These are phyloP conservation scores for Actias luna DNA, from an alignment of 2,888 invertebrate species.

Conservation along the genomic window DNA sequence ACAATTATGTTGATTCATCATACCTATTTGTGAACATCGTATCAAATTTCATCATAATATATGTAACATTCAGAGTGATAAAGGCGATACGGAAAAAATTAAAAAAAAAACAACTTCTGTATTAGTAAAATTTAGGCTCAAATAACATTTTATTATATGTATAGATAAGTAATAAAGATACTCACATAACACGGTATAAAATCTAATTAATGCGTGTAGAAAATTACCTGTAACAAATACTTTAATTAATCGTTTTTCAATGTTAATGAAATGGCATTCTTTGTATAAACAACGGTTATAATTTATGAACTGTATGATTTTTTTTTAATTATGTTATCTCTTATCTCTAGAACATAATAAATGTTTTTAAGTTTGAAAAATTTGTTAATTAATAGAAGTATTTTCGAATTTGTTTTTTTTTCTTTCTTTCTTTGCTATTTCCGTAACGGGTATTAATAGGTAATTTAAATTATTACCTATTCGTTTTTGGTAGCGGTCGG, in stretches of 20 bases:
- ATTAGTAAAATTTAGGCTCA: too few relatives aligned
- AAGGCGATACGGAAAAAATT: too few relatives aligned
- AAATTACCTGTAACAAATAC: constrained; percentile 25
- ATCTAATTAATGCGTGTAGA: not conserved
- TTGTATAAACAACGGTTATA: not conserved
- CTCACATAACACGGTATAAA: constrained; percentile 7
- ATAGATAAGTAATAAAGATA: not conserved
- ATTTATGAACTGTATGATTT: not conserved
- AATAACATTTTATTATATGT: not conserved
- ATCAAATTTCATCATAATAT: too few relatives aligned
- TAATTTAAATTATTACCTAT: not conserved
- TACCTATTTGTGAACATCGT: too few relatives aligned
- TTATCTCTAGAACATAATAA: not conserved
- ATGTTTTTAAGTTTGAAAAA: not conserved
- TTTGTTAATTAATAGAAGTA: not conserved
- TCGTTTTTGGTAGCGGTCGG: not conserved
- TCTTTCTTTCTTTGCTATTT: not conserved
- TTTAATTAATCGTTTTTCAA: constrained; percentile 6
- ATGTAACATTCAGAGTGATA: too few relatives aligned
- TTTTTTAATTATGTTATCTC: too few relatives aligned
- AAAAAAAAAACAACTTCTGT: not conserved
- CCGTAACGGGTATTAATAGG: not conserved
- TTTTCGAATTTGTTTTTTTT: not conserved
- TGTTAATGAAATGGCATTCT: constrained; percentile 12
- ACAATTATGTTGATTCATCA: too few relatives aligned